Percentiles rank a stretch among this genome's conserved stretches.
These are phyloP conservation scores for Phenacoccus solenopsis DNA, from an alignment of 1,140 invertebrate species.

Conservation along the genomic window DNA sequence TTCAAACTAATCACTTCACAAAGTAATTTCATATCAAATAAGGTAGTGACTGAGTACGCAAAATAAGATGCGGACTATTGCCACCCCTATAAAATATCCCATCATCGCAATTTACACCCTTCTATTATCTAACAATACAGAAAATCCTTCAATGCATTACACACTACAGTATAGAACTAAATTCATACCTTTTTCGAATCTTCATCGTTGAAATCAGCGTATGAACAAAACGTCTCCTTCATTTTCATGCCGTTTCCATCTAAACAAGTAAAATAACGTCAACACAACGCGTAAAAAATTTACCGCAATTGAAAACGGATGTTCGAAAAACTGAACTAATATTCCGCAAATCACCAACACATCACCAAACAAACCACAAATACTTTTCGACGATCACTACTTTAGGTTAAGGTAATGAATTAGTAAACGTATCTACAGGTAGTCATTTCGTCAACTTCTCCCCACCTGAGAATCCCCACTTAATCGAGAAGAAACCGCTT, in stretches of 20 bases:
- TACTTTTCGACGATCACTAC: not conserved
- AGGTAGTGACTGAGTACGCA: no score
- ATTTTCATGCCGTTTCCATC: not conserved
- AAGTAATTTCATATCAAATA: no score
- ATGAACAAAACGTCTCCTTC: conserved; percentile 8
- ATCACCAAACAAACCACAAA: not conserved
- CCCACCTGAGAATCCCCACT: not conserved
- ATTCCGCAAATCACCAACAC: not conserved
- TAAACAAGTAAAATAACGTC: not conserved
- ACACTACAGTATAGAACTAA: no score
- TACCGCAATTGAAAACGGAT: not conserved
- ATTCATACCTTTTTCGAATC: not conserved
- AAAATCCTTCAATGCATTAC: no score
- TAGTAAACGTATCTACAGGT: not conserved
- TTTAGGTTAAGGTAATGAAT: not conserved
- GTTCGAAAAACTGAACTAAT: not conserved
- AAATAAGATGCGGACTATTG: no score
- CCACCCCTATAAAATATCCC: no score
- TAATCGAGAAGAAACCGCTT: not conserved
- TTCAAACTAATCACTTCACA: no score
- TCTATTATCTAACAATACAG: no score
- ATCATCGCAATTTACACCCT: no score
- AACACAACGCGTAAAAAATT: not conserved
- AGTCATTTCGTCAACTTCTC: not conserved
- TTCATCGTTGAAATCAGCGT: not conserved